Base-by-base conservation (phyloP, 2,888 invertebrate genomes). In the Brachylomia viminalis region DNA sequence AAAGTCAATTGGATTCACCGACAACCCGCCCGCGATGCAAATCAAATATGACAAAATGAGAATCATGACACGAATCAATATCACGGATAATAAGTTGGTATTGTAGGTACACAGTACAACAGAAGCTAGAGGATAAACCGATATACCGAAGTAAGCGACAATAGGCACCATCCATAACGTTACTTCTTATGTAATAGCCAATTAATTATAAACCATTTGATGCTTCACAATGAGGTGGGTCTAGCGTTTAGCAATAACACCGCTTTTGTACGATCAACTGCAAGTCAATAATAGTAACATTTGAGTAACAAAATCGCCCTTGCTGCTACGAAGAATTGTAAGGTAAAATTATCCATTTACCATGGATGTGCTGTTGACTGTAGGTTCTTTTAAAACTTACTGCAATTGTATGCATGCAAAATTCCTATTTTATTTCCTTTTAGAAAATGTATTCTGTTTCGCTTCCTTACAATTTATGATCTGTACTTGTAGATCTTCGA, bases 11-110 rank as follows among this genome's bases (percentile, higher is more conserved):
- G 66, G 61, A 77, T 84, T 81, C 59, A 47, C 52, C 64, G 65
- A n/a, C 52, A 38, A 72, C 76, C 33, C 77, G 74, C 72, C 59
- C 64, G 66, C 69, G 79, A 87, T 87, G 87, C 82, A 87, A 88
- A 87, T 87, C 83, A 74, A 87, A 86, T 87, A 81, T 84, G 80
- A 81, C 70, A 74, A 82, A 82, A 87, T 78, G 58, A 72, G 73
- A 79, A 65, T 70, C 66, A 85, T 65, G 70, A 20, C 67, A 52
- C 65, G 68, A 82, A 72, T 84, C 83, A 79, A 77, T 79, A 76
- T 64, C 33, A 58, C 45, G 62, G 72, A 65, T 69, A 74, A 77
- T 73, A 76, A 78, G 58, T 30, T 20, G 10, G 33, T 64, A 75
- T 61, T 56, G 52, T 70, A 56, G 27, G 17, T 42, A 65, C 52